Evolutionary conservation across 2,888 invertebrate species (phyloP), one percentile per base, ranked within the genome.

Genomic region (Campoletis raptor): DNA sequence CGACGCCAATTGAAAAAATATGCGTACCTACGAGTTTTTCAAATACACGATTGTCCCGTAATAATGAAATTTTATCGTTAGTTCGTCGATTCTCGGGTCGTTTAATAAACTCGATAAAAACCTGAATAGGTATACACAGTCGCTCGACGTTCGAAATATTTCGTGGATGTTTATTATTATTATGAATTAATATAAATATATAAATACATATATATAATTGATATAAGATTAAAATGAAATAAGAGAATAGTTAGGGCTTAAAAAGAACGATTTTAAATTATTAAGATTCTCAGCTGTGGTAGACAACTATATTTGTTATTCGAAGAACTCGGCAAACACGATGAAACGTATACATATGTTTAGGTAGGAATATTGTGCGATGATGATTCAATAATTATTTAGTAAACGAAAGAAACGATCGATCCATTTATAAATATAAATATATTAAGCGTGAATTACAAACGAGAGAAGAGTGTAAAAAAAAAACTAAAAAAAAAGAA

Each of bases 301-400:
- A 94, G 93, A 93, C 93, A 94, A 93, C 92, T 94, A 93, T 94
- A 93, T 89, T 88, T 89, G 90, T 91, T 87, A 88, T 89, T 85
- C 81, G 83, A 85, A 87, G 83, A 80, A 87, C 88, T 88, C 86
- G 83, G 81, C 87, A 89, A 86, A 89, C 88, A 86, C 85, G 87
- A 87, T 87, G 87, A 87, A 85, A 88, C 85, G 85, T 87, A 88
- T 88, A 88, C 81, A 86, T 87, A 88, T 86, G 86, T 88, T 83
- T 83, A 88, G 82, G 83, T 86, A 79, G 70, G 79, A 82, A 78
- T 81, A 87, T 81, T 82, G 52, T 80, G 78, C 78, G 80, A 83
- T 66, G 70, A 69, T 78, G 74, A 83, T 81, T 81, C 52, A 76
- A 77, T 81, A 84, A 83, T 57, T 69, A 82, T 76, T 82, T 74